A percentile compares a stretch with the other conserved stretches of the same genome.
Conservation (phyloP, 2,113 vertebrate genomes). For the Channa maculata region DNA sequence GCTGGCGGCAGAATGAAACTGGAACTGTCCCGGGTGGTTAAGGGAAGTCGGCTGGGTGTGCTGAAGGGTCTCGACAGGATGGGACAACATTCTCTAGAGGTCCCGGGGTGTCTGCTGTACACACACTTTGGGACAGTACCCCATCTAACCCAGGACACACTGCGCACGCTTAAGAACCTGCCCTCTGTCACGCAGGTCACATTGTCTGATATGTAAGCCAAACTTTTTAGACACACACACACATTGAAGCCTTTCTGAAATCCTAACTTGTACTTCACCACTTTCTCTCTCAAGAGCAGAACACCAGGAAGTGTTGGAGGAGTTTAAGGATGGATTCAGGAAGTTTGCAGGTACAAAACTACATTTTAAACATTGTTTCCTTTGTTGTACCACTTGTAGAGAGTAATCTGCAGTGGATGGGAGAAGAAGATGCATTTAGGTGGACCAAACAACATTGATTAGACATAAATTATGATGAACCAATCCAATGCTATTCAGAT, state of each 20-base stretch:
- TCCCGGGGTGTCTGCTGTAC: slow-evolving; percentile 93
- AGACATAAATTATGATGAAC: background rate
- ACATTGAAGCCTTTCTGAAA: background rate
- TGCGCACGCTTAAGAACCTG: slow-evolving; percentile 82
- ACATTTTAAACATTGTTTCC: background rate
- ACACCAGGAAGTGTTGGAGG: slow-evolving; percentile 92
- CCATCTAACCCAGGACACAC: slow-evolving; percentile 90
- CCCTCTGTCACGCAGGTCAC: slow-evolving; percentile 89
- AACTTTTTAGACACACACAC: background rate
- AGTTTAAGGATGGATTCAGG: slow-evolving; percentile 91
- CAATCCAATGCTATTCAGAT: background rate
- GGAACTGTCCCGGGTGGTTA: slow-evolving; percentile 82
- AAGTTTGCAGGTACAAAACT: slow-evolving; percentile 90
- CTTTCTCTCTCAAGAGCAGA: slow-evolving; percentile 84
- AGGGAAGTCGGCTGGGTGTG: slow-evolving; percentile 88
- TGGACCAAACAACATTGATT: background rate
- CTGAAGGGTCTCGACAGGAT: slow-evolving; percentile 84
- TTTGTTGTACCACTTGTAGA: background rate
- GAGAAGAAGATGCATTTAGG: background rate
- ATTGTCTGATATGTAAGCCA: slow-evolving; percentile 87
- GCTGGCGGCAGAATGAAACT: slow-evolving; percentile 84
- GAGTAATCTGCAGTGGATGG: background rate
- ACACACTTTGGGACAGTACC: slow-evolving; percentile 90
- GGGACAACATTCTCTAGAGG: slow-evolving; percentile 79
- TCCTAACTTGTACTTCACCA: background rate